phyloP scores from a whole-genome alignment of 2,797 vertebrate species.

The Mus caroli region DNA sequence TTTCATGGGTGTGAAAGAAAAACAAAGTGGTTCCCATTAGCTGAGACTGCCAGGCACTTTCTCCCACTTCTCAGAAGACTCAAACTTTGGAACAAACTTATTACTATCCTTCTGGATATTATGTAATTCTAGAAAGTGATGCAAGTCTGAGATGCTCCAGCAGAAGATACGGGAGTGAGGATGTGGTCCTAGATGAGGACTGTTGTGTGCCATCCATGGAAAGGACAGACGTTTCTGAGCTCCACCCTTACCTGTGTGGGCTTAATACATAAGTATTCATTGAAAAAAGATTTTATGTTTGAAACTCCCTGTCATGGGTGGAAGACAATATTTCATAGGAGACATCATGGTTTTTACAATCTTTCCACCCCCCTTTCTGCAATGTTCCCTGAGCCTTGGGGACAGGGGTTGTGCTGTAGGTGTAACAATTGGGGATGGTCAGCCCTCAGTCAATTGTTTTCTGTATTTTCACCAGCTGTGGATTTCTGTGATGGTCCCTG shows the following conservation, averaged over 20 bases:
- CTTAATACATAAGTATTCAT: conserved; percentile 58
- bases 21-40: background rate
- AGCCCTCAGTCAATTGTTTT: too few species aligned
- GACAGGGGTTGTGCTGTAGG: background rate
- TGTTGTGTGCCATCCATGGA: background rate
- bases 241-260: background rate
- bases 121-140: background rate
- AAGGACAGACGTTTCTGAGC: background rate
- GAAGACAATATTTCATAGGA: background rate
- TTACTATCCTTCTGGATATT: background rate
- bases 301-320: background rate
- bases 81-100: background rate
- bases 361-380: background rate
- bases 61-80: conserved; percentile 16
- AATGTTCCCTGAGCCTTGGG: background rate
- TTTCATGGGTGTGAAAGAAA: background rate
- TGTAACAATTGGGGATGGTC: background rate
- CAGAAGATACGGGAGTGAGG: background rate
- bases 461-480: background rate
- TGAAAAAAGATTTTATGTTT: background rate
- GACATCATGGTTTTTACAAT: background rate
- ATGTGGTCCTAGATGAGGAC: background rate
- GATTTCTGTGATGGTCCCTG: background rate
- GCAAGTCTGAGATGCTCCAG: background rate
- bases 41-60: background rate